These are phyloP conservation scores for Drosophila seguyi DNA, from an alignment of 1,140 invertebrate genomes.

Conservation along the genomic window DNA sequence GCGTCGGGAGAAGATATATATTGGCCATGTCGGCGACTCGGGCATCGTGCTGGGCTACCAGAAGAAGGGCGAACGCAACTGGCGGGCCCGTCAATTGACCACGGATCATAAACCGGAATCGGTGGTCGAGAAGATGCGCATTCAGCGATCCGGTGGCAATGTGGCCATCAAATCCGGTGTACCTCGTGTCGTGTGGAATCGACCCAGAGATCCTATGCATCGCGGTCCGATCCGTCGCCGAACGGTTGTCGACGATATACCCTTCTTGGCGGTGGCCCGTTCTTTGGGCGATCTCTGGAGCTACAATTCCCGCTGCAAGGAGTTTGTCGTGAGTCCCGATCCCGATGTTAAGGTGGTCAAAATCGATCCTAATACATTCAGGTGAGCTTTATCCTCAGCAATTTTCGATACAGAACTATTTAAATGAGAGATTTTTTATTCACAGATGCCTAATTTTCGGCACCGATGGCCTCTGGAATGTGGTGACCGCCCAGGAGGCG, in stretches of 20 bases:
- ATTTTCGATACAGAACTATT: not conserved
- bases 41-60: conserved; percentile 96
- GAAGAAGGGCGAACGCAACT: conserved; percentile 89
- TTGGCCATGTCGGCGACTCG: conserved; percentile 99
- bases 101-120: conserved; percentile 98
- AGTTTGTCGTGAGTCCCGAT: conserved; percentile 98
- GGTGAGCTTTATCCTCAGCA: conserved; percentile 71
- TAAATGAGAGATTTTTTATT: not conserved
- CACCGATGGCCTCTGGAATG: conserved; percentile 98
- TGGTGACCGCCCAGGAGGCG: conserved; percentile 93
- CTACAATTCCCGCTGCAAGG: conserved; percentile 94
- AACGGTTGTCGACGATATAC: conserved; percentile 96
- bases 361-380: conserved; percentile 91
- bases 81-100: conserved; percentile 93
- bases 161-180: conserved; percentile 96
- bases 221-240: conserved; percentile 93
- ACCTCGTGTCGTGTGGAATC: conserved; percentile 98
- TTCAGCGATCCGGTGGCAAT: conserved; percentile 94
- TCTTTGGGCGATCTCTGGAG: conserved; percentile 99
- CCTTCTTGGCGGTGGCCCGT: conserved; percentile 97
- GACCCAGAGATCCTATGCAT: conserved; percentile 89
- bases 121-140: conserved; percentile 93
- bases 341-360: conserved; percentile 96
- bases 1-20: conserved; percentile 96
- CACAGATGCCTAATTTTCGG: conserved; percentile 96